Base-by-base conservation (phyloP, 1,140 invertebrate species). In the Caenorhabditis brenneri region DNA sequence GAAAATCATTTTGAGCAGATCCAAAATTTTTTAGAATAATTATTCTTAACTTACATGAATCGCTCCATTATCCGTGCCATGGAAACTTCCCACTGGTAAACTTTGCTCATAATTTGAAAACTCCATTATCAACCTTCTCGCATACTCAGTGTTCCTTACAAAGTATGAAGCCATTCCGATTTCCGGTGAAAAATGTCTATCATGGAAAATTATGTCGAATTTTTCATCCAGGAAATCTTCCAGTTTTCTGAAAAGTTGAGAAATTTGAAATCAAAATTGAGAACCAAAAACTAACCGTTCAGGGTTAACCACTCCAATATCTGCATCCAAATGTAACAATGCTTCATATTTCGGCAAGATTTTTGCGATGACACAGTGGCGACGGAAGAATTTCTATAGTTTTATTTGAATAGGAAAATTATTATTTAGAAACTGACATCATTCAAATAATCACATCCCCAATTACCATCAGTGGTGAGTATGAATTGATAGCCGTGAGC, bases 61-160 rank as follows among this genome's bases (percentile, higher is more conserved):
- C 16, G 58, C 81, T 12, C 81, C 81, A 79, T 83, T 83, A 36
- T 83, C 81, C 19, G 81, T 79, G 29, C 81, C 81, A n/a, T 83
- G 81, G 22, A 46, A 49, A 19, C 58, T 74, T 15, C 39, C 39
- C 5, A 46, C 22, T 10, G 81, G 81, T 0, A 83, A 46, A 1
- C 48, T 39, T 16, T 9, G 29, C 22, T 83, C 58, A 39, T 74
- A 83, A 6, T 83, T 46, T 1, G 69, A 80, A 31, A 83, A 83
- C 4, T 81, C 79, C n/a, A 39, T 55, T 0, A 81, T 16, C 5
- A 81, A 31, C 4, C 3, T 33, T 22, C 22, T 58, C 7, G 80
- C 16, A 24, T 65, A 81, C 4, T 31, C 51, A 1, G 80, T 49
- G 27, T 81, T 81, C 58, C 49, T 58, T 3, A 51, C n/a, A 9